phyloP scores from a whole-genome alignment of 2,797 vertebrate genomes.

The Anguilla marmorata region DNA sequence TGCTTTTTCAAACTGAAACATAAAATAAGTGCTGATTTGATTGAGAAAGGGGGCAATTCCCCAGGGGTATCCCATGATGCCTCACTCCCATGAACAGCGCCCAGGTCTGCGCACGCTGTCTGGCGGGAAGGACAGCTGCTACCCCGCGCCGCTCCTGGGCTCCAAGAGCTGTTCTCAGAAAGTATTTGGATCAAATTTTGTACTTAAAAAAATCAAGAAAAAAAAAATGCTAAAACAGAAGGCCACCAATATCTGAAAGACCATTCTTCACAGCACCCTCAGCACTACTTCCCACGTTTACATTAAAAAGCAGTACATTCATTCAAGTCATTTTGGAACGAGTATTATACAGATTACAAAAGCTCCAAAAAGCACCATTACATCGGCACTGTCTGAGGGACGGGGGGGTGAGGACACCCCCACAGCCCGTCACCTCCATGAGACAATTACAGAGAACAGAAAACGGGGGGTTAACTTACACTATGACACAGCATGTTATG shows the following conservation, averaged over 20 bases:
- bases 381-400: constrained; percentile 72
- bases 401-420: constrained; percentile 21
- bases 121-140: background rate
- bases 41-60: background rate
- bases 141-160: background rate
- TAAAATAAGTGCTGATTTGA: constrained; percentile 23
- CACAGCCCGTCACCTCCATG: constrained; percentile 65
- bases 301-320: constrained; percentile 79
- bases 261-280: constrained; percentile 63
- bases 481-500: background rate
- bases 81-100: background rate
- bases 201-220: constrained; percentile 62
- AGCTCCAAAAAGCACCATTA: constrained; percentile 81
- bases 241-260: constrained; percentile 70
- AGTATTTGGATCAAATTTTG: constrained; percentile 35
- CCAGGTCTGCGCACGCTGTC: background rate
- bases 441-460: constrained; percentile 58
- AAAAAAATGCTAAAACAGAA: constrained; percentile 56
- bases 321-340: constrained; percentile 84
- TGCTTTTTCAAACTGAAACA: constrained; percentile 25
- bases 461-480: background rate
- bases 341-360: constrained; percentile 72
- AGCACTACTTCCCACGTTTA: constrained; percentile 69
- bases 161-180: background rate
- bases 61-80: background rate